Evolutionary conservation across 2,888 invertebrate genomes (phyloP).

Genomic region (Eudemis profundana): DNA sequence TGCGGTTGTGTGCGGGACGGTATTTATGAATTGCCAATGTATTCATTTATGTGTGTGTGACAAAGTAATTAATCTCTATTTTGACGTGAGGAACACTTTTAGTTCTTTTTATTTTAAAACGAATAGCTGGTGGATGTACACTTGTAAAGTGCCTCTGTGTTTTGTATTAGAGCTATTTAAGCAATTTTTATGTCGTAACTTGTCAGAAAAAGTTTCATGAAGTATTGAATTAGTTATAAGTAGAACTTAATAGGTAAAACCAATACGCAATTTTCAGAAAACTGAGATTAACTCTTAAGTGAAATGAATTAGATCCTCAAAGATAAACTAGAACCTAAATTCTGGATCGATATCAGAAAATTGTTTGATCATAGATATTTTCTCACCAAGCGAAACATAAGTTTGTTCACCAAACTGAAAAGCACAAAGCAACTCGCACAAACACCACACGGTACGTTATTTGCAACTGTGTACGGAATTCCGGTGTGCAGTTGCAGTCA

Average conservation of each 20-base stretch:
- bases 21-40: not conserved
- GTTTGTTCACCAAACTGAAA: conserved; percentile 37
- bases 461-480: conserved; percentile 59
- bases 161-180: no score
- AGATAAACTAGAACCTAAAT: not conserved
- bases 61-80: not conserved
- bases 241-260: not conserved
- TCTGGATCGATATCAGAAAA: not conserved
- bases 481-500: conserved; percentile 58
- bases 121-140: no score
- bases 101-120: not conserved
- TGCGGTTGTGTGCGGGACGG: conserved; percentile 4
- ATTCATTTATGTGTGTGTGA: not conserved
- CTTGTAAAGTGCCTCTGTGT: no score
- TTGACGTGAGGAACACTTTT: not conserved
- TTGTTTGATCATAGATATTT: conserved; percentile 6
- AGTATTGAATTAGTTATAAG: no score
- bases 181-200: no score
- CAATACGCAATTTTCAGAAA: no score
- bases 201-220: no score
- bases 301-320: not conserved
- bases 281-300: not conserved
- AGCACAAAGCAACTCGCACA: conserved; percentile 49
- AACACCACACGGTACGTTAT: conserved; percentile 50
- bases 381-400: conserved; percentile 28